Evolutionary conservation across 2,113 vertebrate genomes (phyloP), one percentile per base, ranked within the genome.

Genomic region (Channa maculata): DNA sequence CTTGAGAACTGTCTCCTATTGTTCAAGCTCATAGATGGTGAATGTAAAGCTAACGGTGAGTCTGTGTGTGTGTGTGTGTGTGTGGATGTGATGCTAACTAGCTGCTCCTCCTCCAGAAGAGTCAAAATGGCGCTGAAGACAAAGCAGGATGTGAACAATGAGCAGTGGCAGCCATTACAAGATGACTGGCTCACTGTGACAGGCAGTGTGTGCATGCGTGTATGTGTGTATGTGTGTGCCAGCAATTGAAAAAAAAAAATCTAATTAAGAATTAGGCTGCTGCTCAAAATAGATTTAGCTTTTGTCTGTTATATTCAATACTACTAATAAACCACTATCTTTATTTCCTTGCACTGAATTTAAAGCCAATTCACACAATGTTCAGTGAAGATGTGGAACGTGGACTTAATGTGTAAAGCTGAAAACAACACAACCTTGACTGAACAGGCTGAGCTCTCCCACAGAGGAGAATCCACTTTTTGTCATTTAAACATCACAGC

Each of bases 41-140:
- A 52, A 12, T 48, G 15, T n/a, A 46, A 39, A 45, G 39, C 33
- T 12, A 52, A 36, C n/a, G 3, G 12, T 1, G 45, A 34, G 79
- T 52, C 77, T 71, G 71, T 64, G 41, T 44, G 74, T 65, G 71
- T 64, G 41, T 44, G 74, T 65, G 62, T 63, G 74, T 73, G 61
- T 46, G 48, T 58, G 71, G 55, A 36, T 53, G 5, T 39, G 71
- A 60, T 60, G 3, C 52, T 76, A 48, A 48, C 37, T 43, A 10
- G 51, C 50, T 59, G 46, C 64, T 66, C 67, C 83, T 82, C 65
- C 83, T 80, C 64, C 77, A 54, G 39, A 71, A 53, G 83, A 92
- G 90, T 88, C 91, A 96, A 97, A 96, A 97, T 95, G 97, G 97
- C 95, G 95, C 94, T 91, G 92, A 72, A 92, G 75, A 90, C 92